These are phyloP conservation scores for Poicephalus meyeri DNA, from an alignment of 2,113 vertebrate species.

Conservation along the genomic window DNA sequence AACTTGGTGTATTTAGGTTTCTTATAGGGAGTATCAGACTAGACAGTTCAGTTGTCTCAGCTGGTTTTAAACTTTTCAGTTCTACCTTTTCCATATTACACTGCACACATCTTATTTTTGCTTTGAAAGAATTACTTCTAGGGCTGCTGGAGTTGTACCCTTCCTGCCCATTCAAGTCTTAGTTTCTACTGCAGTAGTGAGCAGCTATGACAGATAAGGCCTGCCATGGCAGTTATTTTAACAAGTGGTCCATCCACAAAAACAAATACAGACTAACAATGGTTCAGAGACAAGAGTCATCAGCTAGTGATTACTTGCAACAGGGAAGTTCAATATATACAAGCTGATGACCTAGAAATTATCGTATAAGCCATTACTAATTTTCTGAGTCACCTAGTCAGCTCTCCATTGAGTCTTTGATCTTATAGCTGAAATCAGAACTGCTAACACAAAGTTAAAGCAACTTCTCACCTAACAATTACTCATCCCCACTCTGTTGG, in stretches of 20 bases:
- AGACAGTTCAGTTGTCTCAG: not conserved
- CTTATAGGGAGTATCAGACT: not conserved
- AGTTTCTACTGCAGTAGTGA: not conserved
- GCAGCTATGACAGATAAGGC: not conserved
- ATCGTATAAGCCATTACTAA: slow-evolving; percentile 47
- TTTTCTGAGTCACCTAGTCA: slow-evolving; percentile 45
- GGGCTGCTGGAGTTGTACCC: not conserved
- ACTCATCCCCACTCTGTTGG: slow-evolving; percentile 52
- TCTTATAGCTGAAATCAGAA: slow-evolving; percentile 34
- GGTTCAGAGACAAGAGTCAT: not conserved
- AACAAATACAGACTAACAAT: not conserved
- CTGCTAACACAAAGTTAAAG: slow-evolving; percentile 39
- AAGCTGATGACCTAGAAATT: slow-evolving; percentile 18
- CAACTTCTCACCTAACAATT: slow-evolving; percentile 63
- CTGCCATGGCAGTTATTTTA: not conserved
- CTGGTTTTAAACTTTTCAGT: not conserved
- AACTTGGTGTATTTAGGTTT: not conserved
- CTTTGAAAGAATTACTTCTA: not conserved
- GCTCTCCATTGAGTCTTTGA: slow-evolving; percentile 8
- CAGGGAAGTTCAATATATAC: not conserved
- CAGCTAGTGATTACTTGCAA: not conserved
- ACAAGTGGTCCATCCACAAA: not conserved
- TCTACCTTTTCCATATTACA: not conserved
- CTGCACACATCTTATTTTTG: not conserved
- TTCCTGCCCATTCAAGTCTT: not conserved